Conservation (phyloP, 2,113 vertebrate species). For the Psittacara wagleri region DNA sequence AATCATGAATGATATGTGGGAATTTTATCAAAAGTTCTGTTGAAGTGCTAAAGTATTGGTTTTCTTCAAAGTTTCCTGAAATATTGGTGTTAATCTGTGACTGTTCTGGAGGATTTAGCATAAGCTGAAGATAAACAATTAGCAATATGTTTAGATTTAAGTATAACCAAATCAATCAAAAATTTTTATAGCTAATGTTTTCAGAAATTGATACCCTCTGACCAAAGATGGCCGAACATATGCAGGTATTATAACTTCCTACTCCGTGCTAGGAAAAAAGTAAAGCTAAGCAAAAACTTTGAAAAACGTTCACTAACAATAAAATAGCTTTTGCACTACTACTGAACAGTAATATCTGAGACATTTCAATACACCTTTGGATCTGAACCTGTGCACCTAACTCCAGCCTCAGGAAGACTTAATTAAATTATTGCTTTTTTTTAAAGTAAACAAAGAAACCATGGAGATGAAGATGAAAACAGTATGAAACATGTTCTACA, state of each 20-base stretch:
- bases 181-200: not conserved
- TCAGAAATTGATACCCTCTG: not conserved
- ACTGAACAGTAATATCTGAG: not conserved
- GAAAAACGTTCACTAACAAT: not conserved
- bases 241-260: not conserved
- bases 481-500: not conserved
- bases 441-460: not conserved
- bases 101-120: not conserved
- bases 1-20: not conserved
- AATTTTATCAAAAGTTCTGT: not conserved
- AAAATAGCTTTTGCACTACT: not conserved
- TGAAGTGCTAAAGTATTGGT: not conserved
- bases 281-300: accelerated
- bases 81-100: not conserved
- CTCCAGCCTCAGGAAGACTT: not conserved
- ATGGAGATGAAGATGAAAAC: not conserved
- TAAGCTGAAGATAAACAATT: not conserved
- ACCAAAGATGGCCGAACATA: not conserved
- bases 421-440: not conserved
- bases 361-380: not conserved
- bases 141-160: not conserved
- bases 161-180: not conserved
- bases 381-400: not conserved
- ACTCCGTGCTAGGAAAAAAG: not conserved
- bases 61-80: not conserved